Evolutionary conservation across 2,797 vertebrate species (phyloP).

Genomic region (Borostomias antarcticus): DNA sequence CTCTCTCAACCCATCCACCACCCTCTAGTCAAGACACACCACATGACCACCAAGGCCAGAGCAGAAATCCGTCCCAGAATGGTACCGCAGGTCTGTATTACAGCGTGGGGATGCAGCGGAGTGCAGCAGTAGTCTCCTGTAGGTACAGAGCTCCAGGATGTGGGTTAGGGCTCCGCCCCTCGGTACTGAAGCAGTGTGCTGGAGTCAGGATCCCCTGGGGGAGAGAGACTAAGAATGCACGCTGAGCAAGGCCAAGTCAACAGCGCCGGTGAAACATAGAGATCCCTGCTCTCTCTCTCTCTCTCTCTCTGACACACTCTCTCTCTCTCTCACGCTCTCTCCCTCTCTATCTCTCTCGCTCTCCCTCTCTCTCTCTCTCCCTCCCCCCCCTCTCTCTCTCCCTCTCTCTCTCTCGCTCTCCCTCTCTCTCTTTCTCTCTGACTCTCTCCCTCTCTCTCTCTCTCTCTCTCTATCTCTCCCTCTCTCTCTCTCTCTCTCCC

Average conservation of each 20-base stretch:
- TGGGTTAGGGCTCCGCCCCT: constrained; percentile 44
- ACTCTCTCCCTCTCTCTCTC: too few species aligned
- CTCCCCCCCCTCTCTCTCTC: not conserved
- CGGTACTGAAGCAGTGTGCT: constrained; percentile 64
- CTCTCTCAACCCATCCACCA: constrained; percentile 38
- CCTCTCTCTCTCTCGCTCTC: not conserved
- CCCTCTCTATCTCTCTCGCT: too few species aligned
- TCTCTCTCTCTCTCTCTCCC: not conserved
- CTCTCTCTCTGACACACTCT: not conserved
- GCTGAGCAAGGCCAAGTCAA: constrained; percentile 41
- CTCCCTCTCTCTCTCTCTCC: not conserved
- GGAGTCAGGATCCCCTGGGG: constrained; percentile 58
- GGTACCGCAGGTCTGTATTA: too few species aligned
- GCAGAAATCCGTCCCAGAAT: too few species aligned
- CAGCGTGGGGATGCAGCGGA: constrained; percentile 54
- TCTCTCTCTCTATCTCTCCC: too few species aligned
- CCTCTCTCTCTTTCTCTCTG: not conserved
- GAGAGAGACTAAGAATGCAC: constrained; percentile 50
- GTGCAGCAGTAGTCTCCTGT: not conserved
- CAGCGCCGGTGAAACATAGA: constrained; percentile 43
- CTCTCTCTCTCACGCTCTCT: not conserved
- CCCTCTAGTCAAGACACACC: constrained; percentile 40
- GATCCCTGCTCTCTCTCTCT: constrained; percentile 15
- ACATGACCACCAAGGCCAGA: constrained; percentile 63
- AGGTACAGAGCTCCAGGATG: not conserved